Percentiles rank a stretch among this genome's conserved stretches.
Conservation (phyloP, 2,888 invertebrate genomes). For the Tillus elongatus region DNA sequence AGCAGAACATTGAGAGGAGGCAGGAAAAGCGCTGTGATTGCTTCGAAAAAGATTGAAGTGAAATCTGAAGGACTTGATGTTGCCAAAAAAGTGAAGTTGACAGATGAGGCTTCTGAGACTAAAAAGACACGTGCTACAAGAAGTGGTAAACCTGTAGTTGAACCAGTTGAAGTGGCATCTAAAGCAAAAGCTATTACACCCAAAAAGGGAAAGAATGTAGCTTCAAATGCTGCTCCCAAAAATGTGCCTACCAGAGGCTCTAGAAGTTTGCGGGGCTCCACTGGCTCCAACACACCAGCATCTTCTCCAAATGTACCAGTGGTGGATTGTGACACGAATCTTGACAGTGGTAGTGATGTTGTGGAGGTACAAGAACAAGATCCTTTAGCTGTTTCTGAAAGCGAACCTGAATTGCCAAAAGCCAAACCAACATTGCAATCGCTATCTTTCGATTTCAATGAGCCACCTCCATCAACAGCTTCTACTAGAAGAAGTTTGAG, state of each 20-base stretch:
- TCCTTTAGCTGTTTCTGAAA: conserved; percentile 36
- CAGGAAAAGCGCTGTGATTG: too few relatives aligned
- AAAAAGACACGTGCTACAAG: conserved; percentile 5
- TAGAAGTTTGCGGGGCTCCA: too few relatives aligned
- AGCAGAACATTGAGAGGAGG: too few relatives aligned
- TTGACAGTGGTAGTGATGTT: conserved; percentile 19
- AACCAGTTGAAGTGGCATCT: conserved; percentile 5
- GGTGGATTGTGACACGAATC: conserved; percentile 13
- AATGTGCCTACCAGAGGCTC: not conserved
- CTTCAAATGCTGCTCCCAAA: not conserved
- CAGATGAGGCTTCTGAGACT: conserved; percentile 7
- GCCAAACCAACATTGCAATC: conserved; percentile 20
- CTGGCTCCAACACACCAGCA: too few relatives aligned
- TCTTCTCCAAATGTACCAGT: too few relatives aligned
- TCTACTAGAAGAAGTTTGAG: conserved; percentile 21
- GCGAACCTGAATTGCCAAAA: conserved; percentile 24
- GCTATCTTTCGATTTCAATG: conserved; percentile 31
- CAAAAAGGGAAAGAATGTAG: not conserved
- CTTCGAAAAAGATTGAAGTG: too few relatives aligned
- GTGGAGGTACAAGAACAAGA: conserved; percentile 31
- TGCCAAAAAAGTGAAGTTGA: conserved; percentile 14
- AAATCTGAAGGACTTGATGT: too few relatives aligned
- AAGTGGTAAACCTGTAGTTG: conserved; percentile 5
- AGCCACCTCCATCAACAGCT: conserved; percentile 23
- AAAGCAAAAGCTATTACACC: not conserved